phyloP scores from a whole-genome alignment of 2,888 invertebrate genomes.

The Lasiommata megera region DNA sequence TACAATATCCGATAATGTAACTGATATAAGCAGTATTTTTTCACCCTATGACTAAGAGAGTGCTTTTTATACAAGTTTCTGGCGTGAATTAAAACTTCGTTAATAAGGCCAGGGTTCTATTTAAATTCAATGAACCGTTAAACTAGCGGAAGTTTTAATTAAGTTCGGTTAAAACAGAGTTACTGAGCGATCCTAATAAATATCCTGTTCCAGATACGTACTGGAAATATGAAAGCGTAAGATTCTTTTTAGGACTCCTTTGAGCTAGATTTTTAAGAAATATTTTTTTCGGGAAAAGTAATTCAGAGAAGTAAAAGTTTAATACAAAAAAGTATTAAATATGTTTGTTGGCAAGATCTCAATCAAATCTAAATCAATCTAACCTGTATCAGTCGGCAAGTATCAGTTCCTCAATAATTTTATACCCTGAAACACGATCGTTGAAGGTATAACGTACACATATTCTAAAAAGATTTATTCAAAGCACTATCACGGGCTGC shows the following conservation, averaged over 20 bases:
- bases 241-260: no score
- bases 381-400: no score
- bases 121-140: slow-evolving; percentile 17
- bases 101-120: slow-evolving; percentile 6
- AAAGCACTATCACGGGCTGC: not conserved
- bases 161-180: slow-evolving; percentile 7
- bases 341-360: no score
- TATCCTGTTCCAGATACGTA: not conserved
- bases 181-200: slow-evolving; percentile 3
- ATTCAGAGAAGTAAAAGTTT: no score
- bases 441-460: no score
- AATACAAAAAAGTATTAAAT: no score
- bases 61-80: not conserved
- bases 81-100: slow-evolving; percentile 9
- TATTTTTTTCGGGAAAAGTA: no score
- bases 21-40: not conserved
- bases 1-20: not conserved
- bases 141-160: slow-evolving; percentile 16
- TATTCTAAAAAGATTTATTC: no score
- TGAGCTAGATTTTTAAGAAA: no score
- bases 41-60: not conserved
- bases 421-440: no score
- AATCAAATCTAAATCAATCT: no score
- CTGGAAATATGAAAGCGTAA: not conserved
- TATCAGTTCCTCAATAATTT: no score